A percentile compares a stretch with the other conserved stretches of the same genome.
phyloP scores from a whole-genome alignment of 1,140 invertebrate species.

The Aethina tumida region DNA sequence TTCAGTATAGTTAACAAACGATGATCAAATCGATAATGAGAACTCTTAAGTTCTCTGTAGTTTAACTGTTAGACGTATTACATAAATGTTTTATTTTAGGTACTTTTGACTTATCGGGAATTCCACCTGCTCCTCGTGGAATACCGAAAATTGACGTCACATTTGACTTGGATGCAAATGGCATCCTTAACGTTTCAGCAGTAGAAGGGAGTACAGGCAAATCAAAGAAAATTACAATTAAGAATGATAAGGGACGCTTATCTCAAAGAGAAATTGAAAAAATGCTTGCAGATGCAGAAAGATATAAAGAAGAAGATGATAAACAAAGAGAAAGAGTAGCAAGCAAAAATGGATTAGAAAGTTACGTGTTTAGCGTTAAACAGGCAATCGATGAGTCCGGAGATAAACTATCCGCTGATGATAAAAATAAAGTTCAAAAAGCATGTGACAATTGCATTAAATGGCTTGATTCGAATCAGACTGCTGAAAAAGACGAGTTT shows the following conservation, averaged over 20 bases:
- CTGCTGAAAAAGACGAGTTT: conserved; percentile 51
- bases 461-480: conserved; percentile 59
- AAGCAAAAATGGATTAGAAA: conserved; percentile 59
- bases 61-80: no score
- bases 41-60: no score
- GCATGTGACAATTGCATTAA: conserved; percentile 46
- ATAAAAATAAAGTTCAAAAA: conserved; percentile 35
- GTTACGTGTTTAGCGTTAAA: conserved; percentile 55
- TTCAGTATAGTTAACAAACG: no score
- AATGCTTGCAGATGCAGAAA: conserved; percentile 61
- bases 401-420: conserved; percentile 28
- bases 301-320: conserved; percentile 47
- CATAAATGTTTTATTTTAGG: no score
- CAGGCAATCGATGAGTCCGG: conserved; percentile 29
- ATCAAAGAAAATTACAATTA: conserved; percentile 57
- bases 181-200: conserved; percentile 54
- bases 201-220: conserved; percentile 42
- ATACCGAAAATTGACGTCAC: conserved; percentile 62
- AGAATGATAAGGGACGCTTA: conserved; percentile 45
- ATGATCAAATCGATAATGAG: no score
- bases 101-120: conserved; percentile 61
- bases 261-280: conserved; percentile 43
- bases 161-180: conserved; percentile 59
- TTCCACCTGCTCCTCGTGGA: conserved; percentile 41
- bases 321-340: conserved; percentile 46